These are phyloP conservation scores for Anagrus nilaparvatae DNA, from an alignment of 1,140 invertebrate species.

Conservation along the genomic window DNA sequence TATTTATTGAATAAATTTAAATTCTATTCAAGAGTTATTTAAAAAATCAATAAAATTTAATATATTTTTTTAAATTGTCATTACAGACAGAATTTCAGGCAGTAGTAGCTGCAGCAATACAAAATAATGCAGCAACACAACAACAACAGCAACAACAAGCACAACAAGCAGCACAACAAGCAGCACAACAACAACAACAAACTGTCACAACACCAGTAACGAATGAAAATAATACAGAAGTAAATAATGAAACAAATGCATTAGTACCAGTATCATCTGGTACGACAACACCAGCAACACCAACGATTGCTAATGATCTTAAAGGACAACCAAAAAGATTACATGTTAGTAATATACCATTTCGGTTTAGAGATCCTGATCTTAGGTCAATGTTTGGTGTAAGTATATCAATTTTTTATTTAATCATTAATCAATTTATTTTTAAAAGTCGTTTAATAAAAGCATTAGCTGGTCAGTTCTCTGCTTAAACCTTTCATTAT, in stretches of 20 bases:
- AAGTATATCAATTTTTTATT: slow-evolving; percentile 40
- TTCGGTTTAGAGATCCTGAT: slow-evolving; percentile 96
- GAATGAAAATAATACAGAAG: slow-evolving; percentile 33
- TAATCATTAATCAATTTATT: too few relatives aligned
- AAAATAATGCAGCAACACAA: too few relatives aligned
- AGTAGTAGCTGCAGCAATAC: too few relatives aligned
- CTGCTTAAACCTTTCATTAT: too few relatives aligned
- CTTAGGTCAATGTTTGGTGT: slow-evolving; percentile 96
- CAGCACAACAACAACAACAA: slow-evolving; percentile 34
- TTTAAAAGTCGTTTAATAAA: too few relatives aligned
- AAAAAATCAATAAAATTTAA: too few relatives aligned
- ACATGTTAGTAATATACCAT: slow-evolving; percentile 98
- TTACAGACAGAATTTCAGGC: too few relatives aligned
- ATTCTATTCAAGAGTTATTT: too few relatives aligned
- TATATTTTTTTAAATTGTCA: too few relatives aligned
- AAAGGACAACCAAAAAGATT: slow-evolving; percentile 73
- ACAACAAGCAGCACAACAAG: slow-evolving; percentile 37
- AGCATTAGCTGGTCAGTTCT: too few relatives aligned
- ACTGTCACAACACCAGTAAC: slow-evolving; percentile 25
- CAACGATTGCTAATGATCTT: slow-evolving; percentile 35
- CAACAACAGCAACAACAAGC: too few relatives aligned
- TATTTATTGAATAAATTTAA: too few relatives aligned
- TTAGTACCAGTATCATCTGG: slow-evolving; percentile 41
- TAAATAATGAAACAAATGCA: slow-evolving; percentile 24
- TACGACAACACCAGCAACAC: slow-evolving; percentile 40